Percentiles rank a stretch among this genome's conserved stretches.
Conservation (phyloP, 1,140 invertebrate species). For the Helicoverpa armigera region DNA sequence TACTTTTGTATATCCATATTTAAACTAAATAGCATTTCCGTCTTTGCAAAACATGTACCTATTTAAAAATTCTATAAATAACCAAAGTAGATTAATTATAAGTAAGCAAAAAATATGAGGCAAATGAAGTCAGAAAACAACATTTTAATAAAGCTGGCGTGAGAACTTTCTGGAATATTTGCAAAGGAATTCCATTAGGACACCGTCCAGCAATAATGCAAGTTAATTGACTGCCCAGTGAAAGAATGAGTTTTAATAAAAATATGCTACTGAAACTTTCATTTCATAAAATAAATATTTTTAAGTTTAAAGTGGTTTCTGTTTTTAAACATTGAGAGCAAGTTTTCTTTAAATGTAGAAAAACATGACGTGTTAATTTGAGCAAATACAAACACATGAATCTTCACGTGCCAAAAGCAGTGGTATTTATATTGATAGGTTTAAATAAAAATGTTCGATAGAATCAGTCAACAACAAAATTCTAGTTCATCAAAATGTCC, state of each 20-base stretch:
- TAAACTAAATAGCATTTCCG: too few species aligned
- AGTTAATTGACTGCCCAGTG: constrained; percentile 39
- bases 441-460: too few species aligned
- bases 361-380: too few species aligned
- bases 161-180: constrained; percentile 45
- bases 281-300: constrained; percentile 15
- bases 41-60: too few species aligned
- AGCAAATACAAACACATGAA: too few species aligned
- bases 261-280: neutral
- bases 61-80: neutral
- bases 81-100: neutral
- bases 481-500: too few species aligned
- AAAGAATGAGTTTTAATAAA: constrained; percentile 31
- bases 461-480: too few species aligned
- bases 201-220: constrained; percentile 35
- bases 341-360: too few species aligned
- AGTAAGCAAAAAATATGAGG: neutral
- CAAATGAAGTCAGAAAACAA: constrained; percentile 1
- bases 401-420: too few species aligned
- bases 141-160: constrained; percentile 44
- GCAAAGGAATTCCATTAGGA: constrained; percentile 50
- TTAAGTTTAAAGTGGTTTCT: neutral
- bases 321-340: neutral
- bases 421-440: too few species aligned
- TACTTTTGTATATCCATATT: too few species aligned